Base-by-base conservation (phyloP, 2,113 vertebrate species). In the Agelaius tricolor region DNA sequence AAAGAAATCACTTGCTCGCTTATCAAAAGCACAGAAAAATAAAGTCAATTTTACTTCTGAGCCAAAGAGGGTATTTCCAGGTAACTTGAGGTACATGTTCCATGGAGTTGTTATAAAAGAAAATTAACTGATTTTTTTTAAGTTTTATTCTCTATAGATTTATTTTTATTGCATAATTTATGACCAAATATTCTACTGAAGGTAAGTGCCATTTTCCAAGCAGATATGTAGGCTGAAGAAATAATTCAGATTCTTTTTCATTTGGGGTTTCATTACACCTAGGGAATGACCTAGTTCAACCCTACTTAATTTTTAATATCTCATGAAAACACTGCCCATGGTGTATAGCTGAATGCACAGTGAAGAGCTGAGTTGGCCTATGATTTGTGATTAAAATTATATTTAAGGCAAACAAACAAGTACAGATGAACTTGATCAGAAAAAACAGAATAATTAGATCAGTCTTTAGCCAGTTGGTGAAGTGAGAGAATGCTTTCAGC, bases 241-340 rank as follows among this genome's bases (percentile, higher is more conserved):
- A 95, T 68, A 44, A 3, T 17, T 84, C 87, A 75, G 4, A 13
- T 6, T 61, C 67, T 73, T 86, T 58, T 78, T 14, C 65, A 87
- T 84, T 30, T 84, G 57, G 33, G 33, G 22, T 83, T 88, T 90
- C 84, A 67, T 82, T 92, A 44, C 39, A 92, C 85, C 57, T 65
- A 76, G 49, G 24, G 69, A 66, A 26, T 94, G 72, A 84, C 61
- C 87, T 94, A 72, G 65, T 77, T 92, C 41, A 91, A 77, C 68
- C 54, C 20, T 69, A 14, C 58, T 93, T 81, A 93, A 77, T 81
- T 91, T 95, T 89, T 86, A 89, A 67, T 67, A 94, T 58, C 61
- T 93, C 58, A 73, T 69, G 43, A 88, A 92, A 83, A 76, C 49
- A 33, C 65, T 78, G 57, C 27, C 39, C 37, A 66, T 62, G 14